A percentile compares a stretch with the other conserved stretches of the same genome.
Evolutionary conservation across 2,797 vertebrate genomes (phyloP).

Genomic region (Coluber constrictor): DNA sequence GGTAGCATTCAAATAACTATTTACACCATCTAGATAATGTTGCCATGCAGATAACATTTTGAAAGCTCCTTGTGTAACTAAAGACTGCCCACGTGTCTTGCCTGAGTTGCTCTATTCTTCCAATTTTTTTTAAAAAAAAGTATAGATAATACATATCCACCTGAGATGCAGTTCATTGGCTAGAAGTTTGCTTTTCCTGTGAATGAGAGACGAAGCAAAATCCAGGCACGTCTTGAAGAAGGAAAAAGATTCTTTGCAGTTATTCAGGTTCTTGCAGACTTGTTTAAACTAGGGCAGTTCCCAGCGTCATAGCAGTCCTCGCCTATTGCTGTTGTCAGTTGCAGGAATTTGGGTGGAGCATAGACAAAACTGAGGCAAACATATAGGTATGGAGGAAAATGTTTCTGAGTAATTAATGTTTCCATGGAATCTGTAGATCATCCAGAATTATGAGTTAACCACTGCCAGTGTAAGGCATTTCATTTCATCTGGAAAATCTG

Average conservation of each 20-base stretch:
- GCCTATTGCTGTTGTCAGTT: constrained; percentile 39
- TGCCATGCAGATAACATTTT: not conserved
- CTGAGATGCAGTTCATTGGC: constrained; percentile 70
- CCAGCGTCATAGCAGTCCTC: constrained; percentile 16
- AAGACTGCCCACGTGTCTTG: not conserved
- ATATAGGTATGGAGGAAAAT: not conserved
- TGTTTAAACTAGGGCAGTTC: constrained; percentile 49
- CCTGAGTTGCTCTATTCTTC: not conserved
- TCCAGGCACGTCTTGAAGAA: constrained; percentile 21
- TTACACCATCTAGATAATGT: not conserved
- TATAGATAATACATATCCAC: constrained; percentile 51
- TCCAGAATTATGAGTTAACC: not conserved
- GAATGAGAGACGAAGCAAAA: not conserved
- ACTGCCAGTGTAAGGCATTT: not conserved
- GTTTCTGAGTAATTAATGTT: not conserved
- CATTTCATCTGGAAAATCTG: not conserved
- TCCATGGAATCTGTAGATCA: not conserved
- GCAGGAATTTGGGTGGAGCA: constrained; percentile 56
- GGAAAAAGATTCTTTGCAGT: not conserved
- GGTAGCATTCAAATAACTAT: not conserved
- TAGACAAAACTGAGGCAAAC: constrained; percentile 2
- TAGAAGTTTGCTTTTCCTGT: constrained; percentile 46
- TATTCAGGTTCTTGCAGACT: constrained; percentile 40
- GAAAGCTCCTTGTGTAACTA: not conserved
- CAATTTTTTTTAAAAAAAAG: not conserved